These are phyloP conservation scores for Drosophila austrosaltans DNA, from an alignment of 2,888 invertebrate genomes.

Conservation along the genomic window DNA sequence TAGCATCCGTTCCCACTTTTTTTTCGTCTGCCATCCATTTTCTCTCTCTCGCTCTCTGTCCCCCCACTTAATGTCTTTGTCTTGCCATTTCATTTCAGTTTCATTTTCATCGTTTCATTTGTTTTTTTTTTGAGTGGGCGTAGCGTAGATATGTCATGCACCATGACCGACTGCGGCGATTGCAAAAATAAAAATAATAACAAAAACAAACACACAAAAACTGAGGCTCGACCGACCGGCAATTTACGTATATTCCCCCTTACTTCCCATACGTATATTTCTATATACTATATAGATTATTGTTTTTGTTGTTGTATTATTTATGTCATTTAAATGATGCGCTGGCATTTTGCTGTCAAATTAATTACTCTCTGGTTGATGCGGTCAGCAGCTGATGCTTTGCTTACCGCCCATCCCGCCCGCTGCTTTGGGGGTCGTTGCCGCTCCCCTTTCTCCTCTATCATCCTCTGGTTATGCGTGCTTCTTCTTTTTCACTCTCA, in stretches of 20 bases:
- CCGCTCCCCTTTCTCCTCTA: no score
- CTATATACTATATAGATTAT: slow-evolving; percentile 5
- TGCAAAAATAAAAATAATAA: slow-evolving; percentile 26
- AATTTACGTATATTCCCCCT: not conserved
- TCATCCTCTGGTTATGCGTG: no score
- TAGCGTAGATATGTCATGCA: slow-evolving; percentile 48
- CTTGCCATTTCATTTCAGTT: slow-evolving; percentile 55
- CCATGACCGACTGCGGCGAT: slow-evolving; percentile 55
- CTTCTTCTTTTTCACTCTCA: slow-evolving; percentile 2
- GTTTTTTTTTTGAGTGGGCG: slow-evolving; percentile 43
- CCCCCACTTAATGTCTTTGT: slow-evolving; percentile 32
- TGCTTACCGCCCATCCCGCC: not conserved
- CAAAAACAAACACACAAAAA: not conserved
- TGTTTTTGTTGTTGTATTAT: slow-evolving; percentile 44
- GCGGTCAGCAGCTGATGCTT: slow-evolving; percentile 9
- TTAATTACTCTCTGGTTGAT: slow-evolving; percentile 53
- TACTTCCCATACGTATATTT: not conserved
- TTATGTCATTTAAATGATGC: slow-evolving; percentile 67
- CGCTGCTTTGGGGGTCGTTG: no score
- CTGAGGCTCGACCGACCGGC: slow-evolving; percentile 21
- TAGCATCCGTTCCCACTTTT: no score
- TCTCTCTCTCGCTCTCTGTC: slow-evolving; percentile 4
- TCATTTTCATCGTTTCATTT: slow-evolving; percentile 27
- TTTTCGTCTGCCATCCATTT: not conserved
- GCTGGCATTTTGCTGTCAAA: slow-evolving; percentile 66